Evolutionary conservation across 2,113 vertebrate species (phyloP).

Genomic region (Aepyceros melampus): DNA sequence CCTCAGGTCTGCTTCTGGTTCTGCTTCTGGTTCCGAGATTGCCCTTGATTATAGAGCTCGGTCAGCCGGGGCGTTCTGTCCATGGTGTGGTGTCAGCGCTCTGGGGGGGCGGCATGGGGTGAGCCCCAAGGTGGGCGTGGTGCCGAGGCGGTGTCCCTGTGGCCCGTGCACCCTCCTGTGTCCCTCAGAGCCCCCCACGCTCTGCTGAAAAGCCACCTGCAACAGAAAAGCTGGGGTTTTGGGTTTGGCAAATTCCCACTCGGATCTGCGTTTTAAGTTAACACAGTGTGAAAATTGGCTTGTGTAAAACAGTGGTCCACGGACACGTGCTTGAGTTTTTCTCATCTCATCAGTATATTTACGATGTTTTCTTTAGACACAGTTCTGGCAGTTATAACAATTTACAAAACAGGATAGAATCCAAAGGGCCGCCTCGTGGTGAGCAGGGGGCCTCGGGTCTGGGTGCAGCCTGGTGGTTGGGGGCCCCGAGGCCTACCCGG

Average conservation of each 20-base stretch:
- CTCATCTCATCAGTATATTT: neutral
- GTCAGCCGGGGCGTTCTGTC: too few species aligned
- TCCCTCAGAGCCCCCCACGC: neutral
- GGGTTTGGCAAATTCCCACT: neutral
- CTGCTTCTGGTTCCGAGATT: too few species aligned
- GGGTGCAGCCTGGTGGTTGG: neutral
- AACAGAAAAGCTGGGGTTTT: neutral
- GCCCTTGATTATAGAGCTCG: neutral
- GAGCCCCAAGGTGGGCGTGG: accelerated
- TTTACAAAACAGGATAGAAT: neutral
- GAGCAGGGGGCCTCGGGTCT: neutral
- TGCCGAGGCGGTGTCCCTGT: neutral
- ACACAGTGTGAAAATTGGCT: neutral
- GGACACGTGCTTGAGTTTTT: neutral
- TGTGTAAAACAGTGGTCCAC: too few species aligned
- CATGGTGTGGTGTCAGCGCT: accelerated
- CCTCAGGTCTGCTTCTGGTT: neutral
- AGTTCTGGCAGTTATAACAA: neutral
- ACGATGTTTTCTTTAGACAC: neutral
- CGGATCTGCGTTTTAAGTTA: accelerated
- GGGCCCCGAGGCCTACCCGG: accelerated
- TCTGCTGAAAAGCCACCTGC: neutral
- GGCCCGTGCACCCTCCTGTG: accelerated
- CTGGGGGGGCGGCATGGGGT: accelerated
- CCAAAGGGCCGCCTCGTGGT: neutral